Evolutionary conservation across 2,888 invertebrate species (phyloP).

Genomic region (Azorinus chamasolen): DNA sequence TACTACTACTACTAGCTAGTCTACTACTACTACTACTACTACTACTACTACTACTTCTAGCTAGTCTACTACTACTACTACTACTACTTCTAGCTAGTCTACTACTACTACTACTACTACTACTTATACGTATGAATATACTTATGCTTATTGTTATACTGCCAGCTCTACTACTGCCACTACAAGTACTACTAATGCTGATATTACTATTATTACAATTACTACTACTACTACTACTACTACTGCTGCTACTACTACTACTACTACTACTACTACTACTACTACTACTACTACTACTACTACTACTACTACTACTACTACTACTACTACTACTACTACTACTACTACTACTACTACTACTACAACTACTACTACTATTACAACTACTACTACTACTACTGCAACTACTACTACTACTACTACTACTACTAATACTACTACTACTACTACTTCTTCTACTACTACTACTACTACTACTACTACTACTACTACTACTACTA

Average conservation of each 20-base stretch:
- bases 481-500: not conserved
- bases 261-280: constrained; percentile 2
- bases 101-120: constrained; percentile 5
- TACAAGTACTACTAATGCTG: not conserved
- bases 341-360: not conserved
- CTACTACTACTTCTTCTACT: not conserved
- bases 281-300: not conserved
- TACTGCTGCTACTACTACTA: not conserved
- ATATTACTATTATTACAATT: not conserved
- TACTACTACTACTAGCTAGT: not conserved
- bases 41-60: constrained; percentile 3
- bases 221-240: not conserved
- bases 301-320: constrained; percentile 1
- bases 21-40: too few relatives aligned
- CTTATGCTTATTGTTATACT: not conserved
- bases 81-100: too few relatives aligned
- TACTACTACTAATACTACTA: too few relatives aligned
- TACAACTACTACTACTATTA: not conserved
- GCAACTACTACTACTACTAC: too few relatives aligned
- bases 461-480: constrained; percentile 1
- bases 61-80: too few relatives aligned
- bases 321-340: not conserved
- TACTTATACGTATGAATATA: not conserved
- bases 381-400: not conserved
- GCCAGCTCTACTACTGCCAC: not conserved